Evolutionary conservation across 30 jellyfish, hydroid and myxozoan genomes (phyloP).

Genomic region (Nemopilema nomurai): DNA sequence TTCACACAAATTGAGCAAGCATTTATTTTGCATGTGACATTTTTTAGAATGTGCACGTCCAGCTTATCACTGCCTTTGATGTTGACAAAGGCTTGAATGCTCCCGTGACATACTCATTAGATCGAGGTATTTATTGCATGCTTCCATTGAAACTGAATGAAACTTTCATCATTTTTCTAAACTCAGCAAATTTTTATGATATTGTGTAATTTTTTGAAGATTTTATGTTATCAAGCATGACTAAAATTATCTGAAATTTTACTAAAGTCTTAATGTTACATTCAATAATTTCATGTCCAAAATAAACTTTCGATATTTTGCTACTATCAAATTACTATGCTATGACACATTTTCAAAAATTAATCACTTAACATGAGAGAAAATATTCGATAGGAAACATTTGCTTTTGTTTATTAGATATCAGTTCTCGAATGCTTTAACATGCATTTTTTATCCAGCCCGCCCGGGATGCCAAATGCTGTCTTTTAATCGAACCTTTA

Average conservation of each 20-base stretch:
- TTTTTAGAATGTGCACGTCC: constrained; percentile 54
- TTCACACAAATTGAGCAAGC: no score
- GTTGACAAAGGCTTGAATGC: constrained; percentile 69
- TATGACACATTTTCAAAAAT: no score
- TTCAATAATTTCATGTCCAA: no score
- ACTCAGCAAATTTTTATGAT: no score
- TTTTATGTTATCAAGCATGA: no score
- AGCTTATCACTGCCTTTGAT: constrained; percentile 55
- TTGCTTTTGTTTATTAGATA: no score
- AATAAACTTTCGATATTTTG: no score
- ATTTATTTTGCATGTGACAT: neutral
- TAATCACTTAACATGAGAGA: no score
- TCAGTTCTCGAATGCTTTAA: no score
- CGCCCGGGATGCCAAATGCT: neutral
- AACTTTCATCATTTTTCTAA: no score
- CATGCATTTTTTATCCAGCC: neutral
- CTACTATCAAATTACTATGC: no score
- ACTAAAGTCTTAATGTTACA: neutral
- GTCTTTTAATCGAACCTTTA: neutral
- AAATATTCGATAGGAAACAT: no score
- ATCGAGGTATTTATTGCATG: constrained; percentile 27
- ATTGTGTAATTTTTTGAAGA: neutral
- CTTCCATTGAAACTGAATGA: neutral
- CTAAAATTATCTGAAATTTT: neutral
- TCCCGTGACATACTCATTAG: constrained; percentile 62